A percentile compares a stretch with the other conserved stretches of the same genome.
phyloP scores from a whole-genome alignment of 2,888 invertebrate genomes.

The Sepiola atlantica region DNA sequence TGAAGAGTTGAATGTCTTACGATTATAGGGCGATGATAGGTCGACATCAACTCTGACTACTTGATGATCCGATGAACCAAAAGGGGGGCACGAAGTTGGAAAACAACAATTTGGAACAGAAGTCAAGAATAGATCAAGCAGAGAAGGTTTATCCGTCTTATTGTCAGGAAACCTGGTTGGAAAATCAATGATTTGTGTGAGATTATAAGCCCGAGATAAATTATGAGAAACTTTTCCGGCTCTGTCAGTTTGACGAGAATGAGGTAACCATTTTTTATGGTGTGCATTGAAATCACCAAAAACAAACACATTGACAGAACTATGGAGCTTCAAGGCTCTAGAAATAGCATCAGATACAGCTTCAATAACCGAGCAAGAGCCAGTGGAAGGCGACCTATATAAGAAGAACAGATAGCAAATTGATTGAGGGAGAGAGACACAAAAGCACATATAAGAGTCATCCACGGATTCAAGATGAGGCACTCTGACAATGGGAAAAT shows the following conservation, averaged over 20 bases:
- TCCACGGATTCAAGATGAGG: background rate
- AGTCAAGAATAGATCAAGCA: slow-evolving; percentile 12
- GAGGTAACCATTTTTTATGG: background rate
- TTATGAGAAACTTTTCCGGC: background rate
- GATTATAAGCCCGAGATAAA: background rate
- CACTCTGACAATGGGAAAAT: background rate
- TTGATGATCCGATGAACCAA: background rate
- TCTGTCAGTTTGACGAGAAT: background rate
- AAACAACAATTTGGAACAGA: background rate
- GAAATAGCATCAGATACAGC: background rate
- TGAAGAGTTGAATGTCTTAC: background rate
- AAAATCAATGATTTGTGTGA: slow-evolving; percentile 20
- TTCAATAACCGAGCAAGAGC: background rate
- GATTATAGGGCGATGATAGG: background rate
- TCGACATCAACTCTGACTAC: background rate
- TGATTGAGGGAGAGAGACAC: background rate
- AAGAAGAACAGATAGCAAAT: slow-evolving; percentile 34
- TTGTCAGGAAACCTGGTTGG: slow-evolving; percentile 33
- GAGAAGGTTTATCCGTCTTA: background rate
- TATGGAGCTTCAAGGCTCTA: background rate
- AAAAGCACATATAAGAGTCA: slow-evolving; percentile 2
- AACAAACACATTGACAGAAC: background rate
- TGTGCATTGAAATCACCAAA: slow-evolving; percentile 16
- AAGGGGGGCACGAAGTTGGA: background rate
- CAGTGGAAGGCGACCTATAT: background rate